Conservation (phyloP, 2,888 invertebrate species). For the Mycalesis mineus region DNA sequence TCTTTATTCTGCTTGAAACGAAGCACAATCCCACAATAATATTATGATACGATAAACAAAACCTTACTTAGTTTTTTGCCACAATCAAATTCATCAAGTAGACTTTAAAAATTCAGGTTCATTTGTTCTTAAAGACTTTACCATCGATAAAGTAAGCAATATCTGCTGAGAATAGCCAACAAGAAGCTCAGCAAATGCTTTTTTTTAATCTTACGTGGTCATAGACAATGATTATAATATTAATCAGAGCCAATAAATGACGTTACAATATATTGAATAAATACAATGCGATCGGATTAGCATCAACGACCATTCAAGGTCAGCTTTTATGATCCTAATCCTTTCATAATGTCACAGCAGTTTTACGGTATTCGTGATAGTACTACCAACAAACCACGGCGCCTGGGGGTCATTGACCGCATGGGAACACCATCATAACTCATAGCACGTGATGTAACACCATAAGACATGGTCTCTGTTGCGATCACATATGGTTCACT, state of each 20-base stretch:
- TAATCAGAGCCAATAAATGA: not conserved
- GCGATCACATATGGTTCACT: not conserved
- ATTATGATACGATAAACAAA: too few species aligned
- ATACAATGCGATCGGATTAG: slow-evolving; percentile 9
- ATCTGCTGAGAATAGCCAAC: too few species aligned
- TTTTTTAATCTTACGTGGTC: too few species aligned
- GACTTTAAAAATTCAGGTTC: too few species aligned
- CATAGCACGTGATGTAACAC: slow-evolving; percentile 22
- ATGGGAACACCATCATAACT: slow-evolving; percentile 32
- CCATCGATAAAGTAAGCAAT: too few species aligned
- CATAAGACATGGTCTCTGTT: slow-evolving; percentile 7
- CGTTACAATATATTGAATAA: slow-evolving; percentile 8
- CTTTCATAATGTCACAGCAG: slow-evolving; percentile 42
- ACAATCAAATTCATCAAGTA: too few species aligned
- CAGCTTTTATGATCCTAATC: slow-evolving; percentile 54
- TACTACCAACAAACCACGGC: slow-evolving; percentile 40
- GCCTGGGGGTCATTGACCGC: slow-evolving; percentile 48
- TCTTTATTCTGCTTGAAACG: too few species aligned
- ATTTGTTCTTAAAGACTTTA: too few species aligned
- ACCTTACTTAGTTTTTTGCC: too few species aligned
- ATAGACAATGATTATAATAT: too few species aligned
- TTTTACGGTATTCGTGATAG: slow-evolving; percentile 43
- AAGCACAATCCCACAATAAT: too few species aligned
- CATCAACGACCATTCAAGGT: slow-evolving; percentile 42
- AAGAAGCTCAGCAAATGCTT: too few species aligned